These are phyloP conservation scores for Anomalospiza imberbis DNA, from an alignment of 2,797 vertebrate genomes.

Conservation along the genomic window DNA sequence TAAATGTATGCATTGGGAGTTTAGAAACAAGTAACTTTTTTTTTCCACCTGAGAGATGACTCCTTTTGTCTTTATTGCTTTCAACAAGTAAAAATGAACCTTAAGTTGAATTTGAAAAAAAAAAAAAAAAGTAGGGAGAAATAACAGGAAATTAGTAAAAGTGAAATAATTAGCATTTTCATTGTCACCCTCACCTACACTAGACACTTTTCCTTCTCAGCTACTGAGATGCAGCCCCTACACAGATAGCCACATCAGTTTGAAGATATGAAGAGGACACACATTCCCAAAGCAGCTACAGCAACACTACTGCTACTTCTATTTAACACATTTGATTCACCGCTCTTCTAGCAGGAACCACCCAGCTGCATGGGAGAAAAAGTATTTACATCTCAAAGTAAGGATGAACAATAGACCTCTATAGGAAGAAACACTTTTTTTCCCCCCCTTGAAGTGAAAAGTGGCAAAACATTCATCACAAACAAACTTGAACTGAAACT, in stretches of 20 bases:
- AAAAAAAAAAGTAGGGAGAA: rapidly evolving
- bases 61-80: neutral
- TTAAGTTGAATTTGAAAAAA: neutral
- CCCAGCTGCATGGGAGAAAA: neutral
- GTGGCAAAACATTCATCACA: neutral
- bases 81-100: neutral
- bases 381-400: neutral
- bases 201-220: neutral
- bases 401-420: neutral
- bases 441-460: neutral
- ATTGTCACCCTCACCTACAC: neutral
- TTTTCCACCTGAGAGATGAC: neutral
- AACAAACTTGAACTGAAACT: neutral
- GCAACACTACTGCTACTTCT: neutral
- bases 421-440: neutral
- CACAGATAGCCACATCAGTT: rapidly evolving
- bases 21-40: neutral
- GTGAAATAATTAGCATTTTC: neutral
- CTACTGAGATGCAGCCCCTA: neutral
- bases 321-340: neutral
- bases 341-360: neutral
- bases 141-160: neutral
- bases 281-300: neutral
- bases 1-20: neutral
- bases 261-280: neutral